Conservation (phyloP, 2,797 vertebrate genomes). For the Merluccius polli region DNA sequence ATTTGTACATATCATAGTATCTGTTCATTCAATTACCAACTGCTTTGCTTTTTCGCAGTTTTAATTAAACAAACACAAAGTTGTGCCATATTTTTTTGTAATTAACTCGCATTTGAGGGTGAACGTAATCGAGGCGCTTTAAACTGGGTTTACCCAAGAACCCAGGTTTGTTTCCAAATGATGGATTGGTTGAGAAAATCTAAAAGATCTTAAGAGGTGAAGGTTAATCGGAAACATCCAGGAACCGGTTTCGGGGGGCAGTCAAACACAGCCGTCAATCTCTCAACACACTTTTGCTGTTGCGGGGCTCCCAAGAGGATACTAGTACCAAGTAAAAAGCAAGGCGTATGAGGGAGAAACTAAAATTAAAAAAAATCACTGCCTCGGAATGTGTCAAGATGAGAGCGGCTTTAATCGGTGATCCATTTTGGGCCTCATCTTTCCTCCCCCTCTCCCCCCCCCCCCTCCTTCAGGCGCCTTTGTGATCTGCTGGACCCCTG, state of each 20-base stretch:
- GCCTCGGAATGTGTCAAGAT: not conserved
- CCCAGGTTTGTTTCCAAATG: not conserved
- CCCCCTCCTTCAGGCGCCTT: slow-evolving; percentile 80
- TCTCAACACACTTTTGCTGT: not conserved
- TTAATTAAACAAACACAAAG: not conserved
- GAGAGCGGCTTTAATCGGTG: not conserved
- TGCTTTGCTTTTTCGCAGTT: not conserved
- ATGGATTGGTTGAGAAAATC: not conserved
- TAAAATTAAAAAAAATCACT: not conserved
- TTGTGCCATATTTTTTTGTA: not conserved
- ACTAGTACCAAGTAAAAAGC: not conserved
- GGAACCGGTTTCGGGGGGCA: not conserved
- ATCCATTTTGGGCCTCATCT: not conserved
- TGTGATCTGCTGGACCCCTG: slow-evolving; percentile 96
- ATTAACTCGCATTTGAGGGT: not conserved
- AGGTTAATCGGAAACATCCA: not conserved
- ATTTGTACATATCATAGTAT: not conserved
- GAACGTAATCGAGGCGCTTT: not conserved
- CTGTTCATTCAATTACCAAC: not conserved
- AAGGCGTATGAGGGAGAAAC: not conserved
- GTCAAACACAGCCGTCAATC: not conserved
- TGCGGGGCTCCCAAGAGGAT: not conserved
- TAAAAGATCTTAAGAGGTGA: not conserved
- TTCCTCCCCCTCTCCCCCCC: too few species aligned
- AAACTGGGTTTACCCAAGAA: not conserved